phyloP scores from a whole-genome alignment of 2,888 invertebrate species.

The Leptarthrus brevirostris region DNA sequence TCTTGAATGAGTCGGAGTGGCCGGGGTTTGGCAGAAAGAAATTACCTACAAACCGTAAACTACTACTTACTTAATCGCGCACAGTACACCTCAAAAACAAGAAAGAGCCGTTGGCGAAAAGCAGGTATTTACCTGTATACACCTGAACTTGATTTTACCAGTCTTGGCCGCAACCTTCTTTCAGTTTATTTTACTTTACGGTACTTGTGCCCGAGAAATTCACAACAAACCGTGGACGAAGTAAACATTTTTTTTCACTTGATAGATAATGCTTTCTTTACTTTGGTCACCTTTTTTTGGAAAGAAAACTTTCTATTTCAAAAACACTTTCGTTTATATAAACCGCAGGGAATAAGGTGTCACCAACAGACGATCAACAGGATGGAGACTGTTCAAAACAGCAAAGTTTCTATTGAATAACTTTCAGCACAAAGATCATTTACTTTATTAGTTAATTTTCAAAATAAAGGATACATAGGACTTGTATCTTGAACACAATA shows the following conservation, averaged over 20 bases:
- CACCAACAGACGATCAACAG: too few relatives aligned
- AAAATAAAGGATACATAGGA: too few relatives aligned
- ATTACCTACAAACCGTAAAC: conserved; percentile 9
- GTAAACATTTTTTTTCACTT: neutral
- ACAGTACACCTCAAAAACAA: conserved; percentile 2
- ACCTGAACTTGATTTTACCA: neutral
- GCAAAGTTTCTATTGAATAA: too few relatives aligned
- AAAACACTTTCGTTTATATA: conserved; percentile 17
- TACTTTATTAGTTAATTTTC: too few relatives aligned
- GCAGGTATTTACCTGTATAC: neutral
- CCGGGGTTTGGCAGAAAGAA: neutral
- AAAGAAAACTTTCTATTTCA: conserved; percentile 32
- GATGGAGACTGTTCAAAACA: too few relatives aligned
- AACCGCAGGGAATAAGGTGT: neutral
- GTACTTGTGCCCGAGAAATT: conserved; percentile 8
- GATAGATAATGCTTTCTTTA: neutral
- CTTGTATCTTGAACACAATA: too few relatives aligned
- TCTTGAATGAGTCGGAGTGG: conserved; percentile 11
- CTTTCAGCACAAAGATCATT: too few relatives aligned
- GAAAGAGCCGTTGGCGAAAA: conserved; percentile 25
- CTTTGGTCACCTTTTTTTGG: neutral
- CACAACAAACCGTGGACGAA: neutral
- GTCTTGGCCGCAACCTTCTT: conserved; percentile 26
- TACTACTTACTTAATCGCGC: neutral
- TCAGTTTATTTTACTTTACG: neutral